A percentile compares a stretch with the other conserved stretches of the same genome.
Evolutionary conservation across 2,797 vertebrate genomes (phyloP).

Genomic region (Echiichthys vipera): DNA sequence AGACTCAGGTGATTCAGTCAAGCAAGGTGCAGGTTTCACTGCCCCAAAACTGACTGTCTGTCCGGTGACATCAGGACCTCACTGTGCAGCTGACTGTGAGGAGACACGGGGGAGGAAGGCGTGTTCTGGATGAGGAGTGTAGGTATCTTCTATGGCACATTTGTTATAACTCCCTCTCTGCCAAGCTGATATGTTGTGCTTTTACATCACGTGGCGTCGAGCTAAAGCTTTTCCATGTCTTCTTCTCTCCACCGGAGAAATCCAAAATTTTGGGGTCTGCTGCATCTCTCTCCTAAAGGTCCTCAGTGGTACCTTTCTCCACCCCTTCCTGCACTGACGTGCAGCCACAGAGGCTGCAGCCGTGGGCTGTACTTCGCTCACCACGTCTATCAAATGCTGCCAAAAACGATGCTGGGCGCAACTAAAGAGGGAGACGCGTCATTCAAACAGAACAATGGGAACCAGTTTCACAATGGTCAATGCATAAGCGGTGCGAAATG

Average conservation of each 20-base stretch:
- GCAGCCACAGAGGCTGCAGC: conserved; percentile 32
- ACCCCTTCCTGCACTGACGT: conserved; percentile 2
- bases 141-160: conserved; percentile 20
- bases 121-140: conserved; percentile 6
- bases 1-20: conserved; percentile 60
- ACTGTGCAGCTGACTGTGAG: conserved; percentile 17
- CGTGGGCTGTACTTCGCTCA: conserved; percentile 38
- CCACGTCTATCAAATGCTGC: conserved; percentile 49
- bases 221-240: conserved; percentile 6
- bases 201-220: conserved; percentile 25
- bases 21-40: conserved; percentile 50
- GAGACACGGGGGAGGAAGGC: conserved; percentile 2
- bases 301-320: conserved; percentile 21
- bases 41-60: neutral
- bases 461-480: conserved; percentile 75
- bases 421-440: conserved; percentile 43
- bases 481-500: conserved; percentile 64
- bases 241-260: neutral
- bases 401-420: conserved; percentile 26
- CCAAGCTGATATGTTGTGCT: neutral
- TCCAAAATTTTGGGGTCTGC: conserved; percentile 11
- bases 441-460: conserved; percentile 79
- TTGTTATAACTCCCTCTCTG: conserved; percentile 1
- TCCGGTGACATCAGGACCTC: conserved; percentile 15
- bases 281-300: conserved; percentile 19